Conservation (phyloP, 2,113 vertebrate genomes). For the Callochromis pleurospilus region DNA sequence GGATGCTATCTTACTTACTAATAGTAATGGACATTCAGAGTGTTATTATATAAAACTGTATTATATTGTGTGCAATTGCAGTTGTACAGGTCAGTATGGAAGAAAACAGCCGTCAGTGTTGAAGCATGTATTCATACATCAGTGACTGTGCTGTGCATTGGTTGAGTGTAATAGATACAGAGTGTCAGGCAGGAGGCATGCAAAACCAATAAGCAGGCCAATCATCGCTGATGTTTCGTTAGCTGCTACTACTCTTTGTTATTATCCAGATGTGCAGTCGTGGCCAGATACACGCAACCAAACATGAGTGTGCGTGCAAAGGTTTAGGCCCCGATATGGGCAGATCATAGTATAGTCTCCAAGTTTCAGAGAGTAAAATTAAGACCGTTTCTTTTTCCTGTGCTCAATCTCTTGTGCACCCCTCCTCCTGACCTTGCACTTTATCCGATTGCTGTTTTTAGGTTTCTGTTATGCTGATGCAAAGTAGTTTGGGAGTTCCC, state of each 20-base stretch:
- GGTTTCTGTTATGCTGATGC: slow-evolving; percentile 36
- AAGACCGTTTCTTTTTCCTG: neutral
- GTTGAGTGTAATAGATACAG: neutral
- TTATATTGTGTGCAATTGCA: neutral
- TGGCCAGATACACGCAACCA: neutral
- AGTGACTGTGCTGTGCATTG: neutral
- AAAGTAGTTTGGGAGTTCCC: slow-evolving; percentile 10
- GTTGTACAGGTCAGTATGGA: neutral
- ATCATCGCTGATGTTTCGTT: neutral
- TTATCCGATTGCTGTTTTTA: neutral
- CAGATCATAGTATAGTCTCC: neutral
- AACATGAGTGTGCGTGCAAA: neutral
- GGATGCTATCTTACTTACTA: neutral
- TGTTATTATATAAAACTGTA: neutral
- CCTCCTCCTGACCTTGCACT: neutral
- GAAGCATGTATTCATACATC: neutral
- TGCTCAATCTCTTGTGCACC: neutral
- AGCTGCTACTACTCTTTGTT: neutral
- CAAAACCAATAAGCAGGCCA: neutral
- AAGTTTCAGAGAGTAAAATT: neutral
- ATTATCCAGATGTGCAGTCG: neutral
- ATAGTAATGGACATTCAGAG: neutral
- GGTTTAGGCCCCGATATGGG: neutral
- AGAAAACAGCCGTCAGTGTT: neutral
- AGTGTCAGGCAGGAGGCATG: neutral